These are phyloP conservation scores for Hirundo rustica DNA, from an alignment of 2,797 vertebrate genomes.

Conservation along the genomic window DNA sequence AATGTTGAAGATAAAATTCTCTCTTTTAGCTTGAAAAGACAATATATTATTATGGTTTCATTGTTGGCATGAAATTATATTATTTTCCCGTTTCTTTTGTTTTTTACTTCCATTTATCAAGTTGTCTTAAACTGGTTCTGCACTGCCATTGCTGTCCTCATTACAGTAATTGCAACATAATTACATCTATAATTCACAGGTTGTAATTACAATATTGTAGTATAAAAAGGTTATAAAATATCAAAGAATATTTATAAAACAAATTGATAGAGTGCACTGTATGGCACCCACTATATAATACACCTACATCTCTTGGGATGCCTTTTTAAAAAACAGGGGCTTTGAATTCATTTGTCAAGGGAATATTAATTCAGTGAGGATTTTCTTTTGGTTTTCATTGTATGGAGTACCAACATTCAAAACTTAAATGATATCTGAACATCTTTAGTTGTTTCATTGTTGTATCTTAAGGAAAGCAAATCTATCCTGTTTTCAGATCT, in stretches of 20 bases:
- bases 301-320: neutral
- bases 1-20: neutral
- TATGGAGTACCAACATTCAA: neutral
- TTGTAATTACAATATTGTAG: neutral
- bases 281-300: neutral
- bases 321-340: neutral
- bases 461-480: neutral
- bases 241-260: neutral
- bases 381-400: neutral
- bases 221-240: neutral
- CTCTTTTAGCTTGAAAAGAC: neutral
- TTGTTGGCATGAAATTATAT: neutral
- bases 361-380: neutral
- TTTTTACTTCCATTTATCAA: neutral
- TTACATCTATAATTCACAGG: neutral
- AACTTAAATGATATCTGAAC: neutral
- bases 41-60: neutral
- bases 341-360: neutral
- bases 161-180: neutral
- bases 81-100: neutral
- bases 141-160: neutral
- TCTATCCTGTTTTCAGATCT: neutral
- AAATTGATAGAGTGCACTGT: neutral
- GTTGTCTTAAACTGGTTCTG: neutral
- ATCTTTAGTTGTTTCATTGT: neutral